Conservation (phyloP, 2,113 vertebrate species). For the Myrmophylax atrothorax region DNA sequence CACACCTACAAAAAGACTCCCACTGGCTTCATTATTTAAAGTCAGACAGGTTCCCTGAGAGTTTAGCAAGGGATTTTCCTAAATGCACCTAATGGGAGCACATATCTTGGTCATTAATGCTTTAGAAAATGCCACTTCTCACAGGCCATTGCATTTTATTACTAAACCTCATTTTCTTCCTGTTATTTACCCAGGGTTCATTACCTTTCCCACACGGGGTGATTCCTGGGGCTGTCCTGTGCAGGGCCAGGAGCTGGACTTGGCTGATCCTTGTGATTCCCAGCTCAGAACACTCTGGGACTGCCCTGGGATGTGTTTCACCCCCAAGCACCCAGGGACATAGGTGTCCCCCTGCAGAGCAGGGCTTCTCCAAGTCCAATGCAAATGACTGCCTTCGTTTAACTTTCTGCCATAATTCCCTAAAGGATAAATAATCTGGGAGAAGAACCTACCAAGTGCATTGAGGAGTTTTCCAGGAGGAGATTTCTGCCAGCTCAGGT, state of each 20-base stretch:
- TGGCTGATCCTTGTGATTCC: not conserved
- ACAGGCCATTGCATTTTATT: not conserved
- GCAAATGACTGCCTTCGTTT: not conserved
- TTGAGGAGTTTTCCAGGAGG: not conserved
- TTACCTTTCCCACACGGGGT: not conserved
- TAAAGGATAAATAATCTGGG: not conserved
- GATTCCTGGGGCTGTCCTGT: not conserved
- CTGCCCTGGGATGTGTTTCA: too few species aligned
- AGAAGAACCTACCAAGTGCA: not conserved
- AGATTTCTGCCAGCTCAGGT: not conserved
- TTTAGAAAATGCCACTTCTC: not conserved
- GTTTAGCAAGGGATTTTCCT: not conserved
- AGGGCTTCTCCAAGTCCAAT: not conserved
- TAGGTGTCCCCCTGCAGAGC: accelerated
- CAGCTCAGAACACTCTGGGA: too few species aligned
- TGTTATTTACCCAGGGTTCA: not conserved
- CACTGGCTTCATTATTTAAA: not conserved
- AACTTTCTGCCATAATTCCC: not conserved
- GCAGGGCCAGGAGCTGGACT: not conserved
- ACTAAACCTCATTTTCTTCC: not conserved
- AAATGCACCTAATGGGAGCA: not conserved
- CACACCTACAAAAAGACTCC: not conserved
- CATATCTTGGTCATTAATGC: not conserved
- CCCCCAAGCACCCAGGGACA: not conserved
- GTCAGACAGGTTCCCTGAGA: not conserved